A percentile compares a stretch with the other conserved stretches of the same genome.
These are phyloP conservation scores for Mola mola DNA, from an alignment of 2,113 vertebrate species.

Conservation along the genomic window DNA sequence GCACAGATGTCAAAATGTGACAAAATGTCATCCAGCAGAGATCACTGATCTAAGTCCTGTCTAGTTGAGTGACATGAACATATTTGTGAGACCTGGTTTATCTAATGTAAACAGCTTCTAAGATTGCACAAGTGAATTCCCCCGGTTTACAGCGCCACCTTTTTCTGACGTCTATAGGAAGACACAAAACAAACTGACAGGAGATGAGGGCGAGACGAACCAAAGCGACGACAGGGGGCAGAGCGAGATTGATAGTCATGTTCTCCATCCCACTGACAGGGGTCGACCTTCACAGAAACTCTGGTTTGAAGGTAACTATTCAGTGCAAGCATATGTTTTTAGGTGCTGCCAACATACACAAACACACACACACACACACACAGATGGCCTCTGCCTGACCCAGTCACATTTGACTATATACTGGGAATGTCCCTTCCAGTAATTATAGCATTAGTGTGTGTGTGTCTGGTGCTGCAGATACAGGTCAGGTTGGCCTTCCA, in stretches of 20 bases:
- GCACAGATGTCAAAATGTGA: too few species aligned
- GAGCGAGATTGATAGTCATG: constrained; percentile 36
- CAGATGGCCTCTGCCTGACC: constrained; percentile 7
- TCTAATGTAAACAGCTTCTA: constrained; percentile 36
- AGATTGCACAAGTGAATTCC: constrained; percentile 34
- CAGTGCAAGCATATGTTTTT: too few species aligned
- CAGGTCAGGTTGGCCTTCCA: constrained; percentile 26
- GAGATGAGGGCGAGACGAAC: constrained; percentile 8
- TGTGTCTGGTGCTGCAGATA: not conserved
- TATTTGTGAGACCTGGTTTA: constrained; percentile 14
- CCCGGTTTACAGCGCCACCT: not conserved
- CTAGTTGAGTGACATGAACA: constrained; percentile 12
- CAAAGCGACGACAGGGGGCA: constrained; percentile 4
- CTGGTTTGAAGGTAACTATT: constrained; percentile 24
- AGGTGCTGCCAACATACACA: constrained; percentile 1
- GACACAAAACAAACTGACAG: constrained; percentile 3
- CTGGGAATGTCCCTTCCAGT: constrained; percentile 30
- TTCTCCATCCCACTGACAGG: not conserved
- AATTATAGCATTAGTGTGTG: constrained; percentile 32
- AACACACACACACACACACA: constrained; percentile 17
- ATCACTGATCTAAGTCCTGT: constrained; percentile 8
- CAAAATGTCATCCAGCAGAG: constrained; percentile 18
- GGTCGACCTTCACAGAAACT: constrained; percentile 46
- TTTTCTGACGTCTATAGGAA: constrained; percentile 28
- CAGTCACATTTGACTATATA: constrained; percentile 38